phyloP scores from a whole-genome alignment of 2,888 invertebrate genomes.

The Bhutanitis thaidina region DNA sequence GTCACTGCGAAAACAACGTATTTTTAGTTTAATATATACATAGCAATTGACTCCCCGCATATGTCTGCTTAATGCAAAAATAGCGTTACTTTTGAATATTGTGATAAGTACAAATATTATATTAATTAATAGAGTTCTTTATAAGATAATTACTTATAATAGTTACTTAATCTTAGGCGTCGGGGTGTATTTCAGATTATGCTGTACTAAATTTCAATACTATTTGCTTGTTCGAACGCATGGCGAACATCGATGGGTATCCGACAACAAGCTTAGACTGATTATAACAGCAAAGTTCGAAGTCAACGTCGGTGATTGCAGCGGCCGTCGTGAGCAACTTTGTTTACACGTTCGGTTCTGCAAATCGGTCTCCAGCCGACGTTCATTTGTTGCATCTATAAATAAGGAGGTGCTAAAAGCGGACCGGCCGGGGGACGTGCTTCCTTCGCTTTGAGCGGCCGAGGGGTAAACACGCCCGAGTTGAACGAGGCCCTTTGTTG shows the following conservation, averaged over 20 bases:
- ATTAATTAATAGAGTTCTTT: too few species aligned
- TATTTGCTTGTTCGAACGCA: too few species aligned
- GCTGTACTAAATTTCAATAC: too few species aligned
- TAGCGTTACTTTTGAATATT: too few species aligned
- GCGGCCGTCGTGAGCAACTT: slow-evolving; percentile 41
- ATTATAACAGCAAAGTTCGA: neutral
- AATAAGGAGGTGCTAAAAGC: slow-evolving; percentile 79
- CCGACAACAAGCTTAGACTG: neutral
- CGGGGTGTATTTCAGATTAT: too few species aligned
- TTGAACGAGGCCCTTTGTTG: slow-evolving; percentile 71
- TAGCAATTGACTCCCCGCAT: too few species aligned
- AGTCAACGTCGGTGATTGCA: slow-evolving; percentile 4
- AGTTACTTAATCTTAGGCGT: too few species aligned
- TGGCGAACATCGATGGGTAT: too few species aligned
- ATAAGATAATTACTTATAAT: too few species aligned
- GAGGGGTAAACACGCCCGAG: slow-evolving; percentile 69
- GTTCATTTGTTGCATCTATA: slow-evolving; percentile 69
- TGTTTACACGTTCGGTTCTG: slow-evolving; percentile 68
- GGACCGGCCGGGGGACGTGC: slow-evolving; percentile 71
- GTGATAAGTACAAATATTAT: too few species aligned
- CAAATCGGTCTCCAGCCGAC: slow-evolving; percentile 61
- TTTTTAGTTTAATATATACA: too few species aligned
- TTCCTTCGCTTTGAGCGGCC: slow-evolving; percentile 74
- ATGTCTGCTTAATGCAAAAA: too few species aligned
- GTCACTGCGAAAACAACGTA: slow-evolving; percentile 5